Base-by-base conservation (phyloP, 2,113 vertebrate species). In the Pandion haliaetus region DNA sequence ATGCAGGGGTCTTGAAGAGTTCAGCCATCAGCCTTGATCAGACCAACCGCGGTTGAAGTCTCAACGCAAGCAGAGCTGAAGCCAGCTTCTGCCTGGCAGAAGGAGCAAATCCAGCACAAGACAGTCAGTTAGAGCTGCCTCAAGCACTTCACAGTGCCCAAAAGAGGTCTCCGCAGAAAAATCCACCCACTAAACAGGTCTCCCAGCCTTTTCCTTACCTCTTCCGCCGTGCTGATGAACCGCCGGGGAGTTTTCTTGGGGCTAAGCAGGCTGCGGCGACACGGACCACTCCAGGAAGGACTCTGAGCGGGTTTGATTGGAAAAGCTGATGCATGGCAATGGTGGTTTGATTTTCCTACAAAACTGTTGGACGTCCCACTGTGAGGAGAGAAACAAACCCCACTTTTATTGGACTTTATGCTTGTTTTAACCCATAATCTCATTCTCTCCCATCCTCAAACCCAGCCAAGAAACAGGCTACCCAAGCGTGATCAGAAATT, bases 161-260 rank as follows among this genome's bases (percentile, higher is more conserved):
- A 2, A 25, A 18, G 11, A 5, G 36, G 26, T 6, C 34, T 40
- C 38, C 52, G n/a, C 17, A 8, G 32, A 16, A 34, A 72, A 4
- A 29, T 7, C 13, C 36, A 12, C 76, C 31, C 66, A 4, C 34
- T 11, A 6, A 40, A 19, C 1, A n/a, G 1, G 10, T 16, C 54
- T 26, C 59, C 34, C 9, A 6, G 49, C 71, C 16, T 9, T 50
- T 57, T 34, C 77, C 55, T 96, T 94, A 98, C 98, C 98, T 98
- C 98, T 94, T 98, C 98, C 0, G 97, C 98, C 3, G 98, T 96
- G 59, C 98, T 98, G 82, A 98, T 17, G 93, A 98, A 98, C 12
- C 98, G 91, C 40, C 98, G 82, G 10, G 98, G 98, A 8, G 95
- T 97, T 16, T 98, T 98, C 89, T 98, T 98, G 71, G 98, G 98